A percentile compares a stretch with the other conserved stretches of the same genome.
Conservation (phyloP, 2,888 invertebrate species). For the Teleogryllus oceanicus region DNA sequence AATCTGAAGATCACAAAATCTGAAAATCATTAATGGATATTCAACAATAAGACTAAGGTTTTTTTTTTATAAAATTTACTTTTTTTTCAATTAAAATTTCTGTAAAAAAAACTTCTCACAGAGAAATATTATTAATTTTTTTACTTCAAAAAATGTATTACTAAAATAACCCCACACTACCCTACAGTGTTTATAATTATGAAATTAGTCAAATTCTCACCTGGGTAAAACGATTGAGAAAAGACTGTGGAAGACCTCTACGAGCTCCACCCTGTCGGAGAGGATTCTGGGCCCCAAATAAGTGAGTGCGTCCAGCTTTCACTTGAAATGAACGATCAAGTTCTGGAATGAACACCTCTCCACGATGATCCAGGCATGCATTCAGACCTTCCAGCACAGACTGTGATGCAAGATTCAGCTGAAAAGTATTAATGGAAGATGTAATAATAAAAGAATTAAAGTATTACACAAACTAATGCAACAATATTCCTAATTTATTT, state of each 20-base stretch:
- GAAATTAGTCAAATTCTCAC: slow-evolving; percentile 43
- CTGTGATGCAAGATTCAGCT: slow-evolving; percentile 94
- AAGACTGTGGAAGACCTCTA: slow-evolving; percentile 92
- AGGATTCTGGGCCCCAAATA: slow-evolving; percentile 99
- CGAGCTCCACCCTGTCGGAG: slow-evolving; percentile 92
- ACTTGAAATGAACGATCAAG: slow-evolving; percentile 81
- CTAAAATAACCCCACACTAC: background rate
- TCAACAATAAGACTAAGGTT: no score
- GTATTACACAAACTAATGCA: no score
- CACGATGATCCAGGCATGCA: slow-evolving; percentile 96
- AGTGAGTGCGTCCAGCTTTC: slow-evolving; percentile 65
- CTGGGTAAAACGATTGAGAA: slow-evolving; percentile 95
- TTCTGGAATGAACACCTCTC: slow-evolving; percentile 94
- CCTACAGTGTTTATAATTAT: no score
- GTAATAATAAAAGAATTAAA: background rate
- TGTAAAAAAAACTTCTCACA: no score
- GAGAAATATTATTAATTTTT: no score
- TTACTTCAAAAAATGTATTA: background rate
- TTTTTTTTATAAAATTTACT: no score
- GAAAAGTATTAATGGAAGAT: slow-evolving; percentile 33
- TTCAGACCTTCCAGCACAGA: slow-evolving; percentile 97
- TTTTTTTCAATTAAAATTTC: no score
- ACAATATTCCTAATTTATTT: slow-evolving; percentile 4
- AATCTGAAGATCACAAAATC: no score
- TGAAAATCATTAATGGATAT: no score